These are phyloP conservation scores for Coelinius sp. DNA, from an alignment of 2,888 invertebrate genomes.

Conservation along the genomic window DNA sequence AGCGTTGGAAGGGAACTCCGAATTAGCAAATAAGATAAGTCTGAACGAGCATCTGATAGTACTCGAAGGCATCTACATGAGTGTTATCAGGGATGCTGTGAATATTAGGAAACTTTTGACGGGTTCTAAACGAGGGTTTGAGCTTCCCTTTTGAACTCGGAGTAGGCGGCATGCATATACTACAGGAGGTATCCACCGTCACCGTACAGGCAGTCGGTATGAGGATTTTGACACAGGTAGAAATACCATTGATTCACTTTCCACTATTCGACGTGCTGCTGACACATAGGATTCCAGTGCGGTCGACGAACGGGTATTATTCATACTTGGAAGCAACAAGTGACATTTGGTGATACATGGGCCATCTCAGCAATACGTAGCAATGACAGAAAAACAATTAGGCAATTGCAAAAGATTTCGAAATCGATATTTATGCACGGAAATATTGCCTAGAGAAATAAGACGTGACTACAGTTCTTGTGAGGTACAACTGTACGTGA, in stretches of 20 bases:
- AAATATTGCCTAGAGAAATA: not conserved
- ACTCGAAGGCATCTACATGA: not conserved
- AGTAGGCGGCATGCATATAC: too few species aligned
- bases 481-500: not conserved
- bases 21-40: not conserved
- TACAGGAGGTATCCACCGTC: too few species aligned
- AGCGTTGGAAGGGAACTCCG: not conserved
- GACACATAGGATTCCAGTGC: not conserved
- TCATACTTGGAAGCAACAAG: not conserved
- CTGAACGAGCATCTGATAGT: not conserved
- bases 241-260: too few species aligned
- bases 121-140: too few species aligned
- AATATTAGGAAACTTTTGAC: too few species aligned
- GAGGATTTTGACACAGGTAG: too few species aligned
- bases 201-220: too few species aligned
- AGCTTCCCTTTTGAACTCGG: too few species aligned
- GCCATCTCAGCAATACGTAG: not conserved
- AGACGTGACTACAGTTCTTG: not conserved
- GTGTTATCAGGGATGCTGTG: too few species aligned
- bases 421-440: not conserved
- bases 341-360: not conserved
- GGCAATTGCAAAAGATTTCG: not conserved
- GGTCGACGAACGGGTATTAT: not conserved
- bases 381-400: not conserved
- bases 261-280: too few species aligned